Conservation (phyloP, 1,140 invertebrate species). For the Acromyrmex heyeri region DNA sequence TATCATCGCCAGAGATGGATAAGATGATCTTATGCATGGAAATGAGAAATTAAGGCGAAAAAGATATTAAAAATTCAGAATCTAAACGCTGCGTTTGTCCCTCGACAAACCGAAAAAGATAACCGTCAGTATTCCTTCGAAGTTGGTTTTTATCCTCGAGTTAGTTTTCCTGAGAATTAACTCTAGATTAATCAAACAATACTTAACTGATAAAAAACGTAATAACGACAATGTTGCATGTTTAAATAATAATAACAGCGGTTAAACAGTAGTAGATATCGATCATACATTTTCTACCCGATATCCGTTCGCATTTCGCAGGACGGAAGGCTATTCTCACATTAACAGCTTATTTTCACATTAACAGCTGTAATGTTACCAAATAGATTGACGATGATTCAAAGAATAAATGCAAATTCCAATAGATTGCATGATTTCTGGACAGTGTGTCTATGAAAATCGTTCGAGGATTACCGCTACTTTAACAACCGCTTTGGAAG, state of each 20-base stretch:
- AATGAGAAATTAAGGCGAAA: constrained; percentile 6
- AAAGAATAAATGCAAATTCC: constrained; percentile 38
- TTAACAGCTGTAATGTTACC: not conserved
- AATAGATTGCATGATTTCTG: constrained; percentile 39
- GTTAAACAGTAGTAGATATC: not conserved
- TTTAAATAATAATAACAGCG: not conserved
- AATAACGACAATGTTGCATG: not conserved
- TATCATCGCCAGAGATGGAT: not conserved
- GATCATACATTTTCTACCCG: not conserved
- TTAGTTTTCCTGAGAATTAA: not conserved
- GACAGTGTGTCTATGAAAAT: constrained; percentile 21
- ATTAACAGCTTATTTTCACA: not conserved
- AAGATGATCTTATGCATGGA: constrained; percentile 32
- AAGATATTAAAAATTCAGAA: constrained; percentile 43
- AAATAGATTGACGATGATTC: constrained; percentile 1
- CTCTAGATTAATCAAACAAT: not conserved
- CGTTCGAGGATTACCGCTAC: constrained; percentile 49
- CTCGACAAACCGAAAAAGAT: not conserved
- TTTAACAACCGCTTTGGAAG: constrained; percentile 63
- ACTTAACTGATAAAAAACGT: not conserved
- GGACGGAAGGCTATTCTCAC: not conserved
- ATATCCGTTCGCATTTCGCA: not conserved
- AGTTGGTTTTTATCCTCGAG: not conserved
- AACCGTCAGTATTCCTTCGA: not conserved
- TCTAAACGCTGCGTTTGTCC: constrained; percentile 16